phyloP scores from a whole-genome alignment of 2,797 vertebrate genomes.

The Pipistrellus kuhlii region DNA sequence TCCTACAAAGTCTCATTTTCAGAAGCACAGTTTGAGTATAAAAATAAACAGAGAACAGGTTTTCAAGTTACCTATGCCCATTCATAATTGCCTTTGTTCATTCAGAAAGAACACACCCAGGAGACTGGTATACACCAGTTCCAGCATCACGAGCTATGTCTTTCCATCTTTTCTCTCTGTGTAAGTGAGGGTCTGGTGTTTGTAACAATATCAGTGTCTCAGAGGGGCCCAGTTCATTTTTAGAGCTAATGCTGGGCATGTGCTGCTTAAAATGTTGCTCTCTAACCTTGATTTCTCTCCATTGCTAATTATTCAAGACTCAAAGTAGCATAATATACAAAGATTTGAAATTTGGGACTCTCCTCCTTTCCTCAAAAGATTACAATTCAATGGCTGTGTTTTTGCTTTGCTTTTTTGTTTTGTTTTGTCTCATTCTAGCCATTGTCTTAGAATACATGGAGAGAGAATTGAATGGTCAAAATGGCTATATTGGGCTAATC shows the following conservation, averaged over 20 bases:
- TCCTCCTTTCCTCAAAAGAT: slow-evolving; percentile 17
- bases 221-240: not conserved
- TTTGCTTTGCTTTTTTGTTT: not conserved
- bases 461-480: not conserved
- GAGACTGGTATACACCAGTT: not conserved
- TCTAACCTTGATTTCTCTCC: not conserved
- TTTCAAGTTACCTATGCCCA: not conserved
- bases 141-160: not conserved
- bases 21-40: not conserved
- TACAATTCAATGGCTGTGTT: not conserved
- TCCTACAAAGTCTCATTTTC: not conserved
- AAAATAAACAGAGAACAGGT: slow-evolving; percentile 12
- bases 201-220: not conserved
- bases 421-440: not conserved
- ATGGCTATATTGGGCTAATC: not conserved
- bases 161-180: not conserved
- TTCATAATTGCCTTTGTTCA: not conserved
- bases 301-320: not conserved
- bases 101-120: not conserved
- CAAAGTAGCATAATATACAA: not conserved
- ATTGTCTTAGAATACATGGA: not conserved
- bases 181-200: not conserved
- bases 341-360: not conserved
- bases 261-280: not conserved
- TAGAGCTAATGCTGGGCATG: not conserved